Percentiles rank a stretch among this genome's conserved stretches.
Conservation (phyloP, 2,888 invertebrate genomes). For the Ochlodes sylvanus region DNA sequence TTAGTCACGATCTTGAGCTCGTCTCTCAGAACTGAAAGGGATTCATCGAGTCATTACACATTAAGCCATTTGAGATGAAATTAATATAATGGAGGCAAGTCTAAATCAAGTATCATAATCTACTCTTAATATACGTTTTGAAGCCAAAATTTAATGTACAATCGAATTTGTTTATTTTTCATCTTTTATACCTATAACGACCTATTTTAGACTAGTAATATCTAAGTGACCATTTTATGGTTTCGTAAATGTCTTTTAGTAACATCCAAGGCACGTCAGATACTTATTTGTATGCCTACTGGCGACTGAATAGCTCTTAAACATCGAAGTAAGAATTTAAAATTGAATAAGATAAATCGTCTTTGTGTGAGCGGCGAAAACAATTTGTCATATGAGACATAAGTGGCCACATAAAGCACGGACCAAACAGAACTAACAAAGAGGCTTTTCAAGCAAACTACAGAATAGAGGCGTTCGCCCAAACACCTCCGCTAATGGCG, state of each 20-base stretch:
- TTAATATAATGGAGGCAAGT: too few relatives aligned
- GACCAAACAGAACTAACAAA: constrained; percentile 81
- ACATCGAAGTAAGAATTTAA: constrained; percentile 53
- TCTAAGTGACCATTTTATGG: constrained; percentile 1
- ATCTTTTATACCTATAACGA: too few relatives aligned
- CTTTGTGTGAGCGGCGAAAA: constrained; percentile 65
- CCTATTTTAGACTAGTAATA: too few relatives aligned
- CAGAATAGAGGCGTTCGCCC: constrained; percentile 83
- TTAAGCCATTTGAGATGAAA: too few relatives aligned
- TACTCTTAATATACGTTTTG: too few relatives aligned
- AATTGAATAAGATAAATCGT: constrained; percentile 69
- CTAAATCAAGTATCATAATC: too few relatives aligned
- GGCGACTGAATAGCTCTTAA: constrained; percentile 41
- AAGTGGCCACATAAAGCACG: constrained; percentile 80
- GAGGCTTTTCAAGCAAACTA: constrained; percentile 79
- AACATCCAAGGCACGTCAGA: neutral
- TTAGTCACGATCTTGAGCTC: too few relatives aligned
- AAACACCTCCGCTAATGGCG: constrained; percentile 82
- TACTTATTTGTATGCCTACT: constrained; percentile 30
- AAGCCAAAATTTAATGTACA: too few relatives aligned
- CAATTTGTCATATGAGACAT: constrained; percentile 80
- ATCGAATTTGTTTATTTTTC: too few relatives aligned
- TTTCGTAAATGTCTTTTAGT: constrained; percentile 1
- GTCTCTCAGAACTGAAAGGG: neutral
- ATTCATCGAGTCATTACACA: neutral